Conservation (phyloP, 2,888 invertebrate genomes). For the Lottia scabra region DNA sequence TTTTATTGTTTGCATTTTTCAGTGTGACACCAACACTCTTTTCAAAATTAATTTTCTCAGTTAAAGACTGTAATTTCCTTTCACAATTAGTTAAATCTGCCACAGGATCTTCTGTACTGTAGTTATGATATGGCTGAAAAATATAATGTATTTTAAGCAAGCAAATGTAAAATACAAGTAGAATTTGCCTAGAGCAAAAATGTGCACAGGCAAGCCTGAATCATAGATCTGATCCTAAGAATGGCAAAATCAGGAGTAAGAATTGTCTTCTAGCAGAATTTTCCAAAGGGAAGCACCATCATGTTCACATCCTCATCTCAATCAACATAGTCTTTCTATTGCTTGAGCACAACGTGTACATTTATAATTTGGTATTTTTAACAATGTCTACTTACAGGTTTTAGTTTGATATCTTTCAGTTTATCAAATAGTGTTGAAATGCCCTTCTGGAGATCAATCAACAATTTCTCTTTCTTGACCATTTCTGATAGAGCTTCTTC, state of each 20-base stretch:
- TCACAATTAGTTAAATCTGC: constrained; percentile 45
- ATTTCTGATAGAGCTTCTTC: constrained; percentile 25
- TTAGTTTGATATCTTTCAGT: constrained; percentile 51
- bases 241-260: no score
- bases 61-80: constrained; percentile 40
- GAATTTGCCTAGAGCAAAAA: no score
- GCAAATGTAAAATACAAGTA: no score
- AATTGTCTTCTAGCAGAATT: no score
- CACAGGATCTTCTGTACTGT: constrained; percentile 44
- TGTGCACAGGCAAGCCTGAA: no score
- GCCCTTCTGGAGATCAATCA: constrained; percentile 46
- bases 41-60: constrained; percentile 30
- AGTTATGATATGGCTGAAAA: constrained; percentile 48
- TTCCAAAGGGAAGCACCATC: no score
- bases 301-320: no score
- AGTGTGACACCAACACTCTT: constrained; percentile 7
- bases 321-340: no score
- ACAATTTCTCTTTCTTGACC: constrained; percentile 37
- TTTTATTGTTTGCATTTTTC: constrained; percentile 34
- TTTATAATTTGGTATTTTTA: no score
- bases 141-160: no score
- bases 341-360: no score
- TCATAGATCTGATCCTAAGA: no score
- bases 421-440: constrained; percentile 53
- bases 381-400: constrained; percentile 38